Conservation (phyloP, 2,113 vertebrate species). For the Pollimyrus isidori region DNA sequence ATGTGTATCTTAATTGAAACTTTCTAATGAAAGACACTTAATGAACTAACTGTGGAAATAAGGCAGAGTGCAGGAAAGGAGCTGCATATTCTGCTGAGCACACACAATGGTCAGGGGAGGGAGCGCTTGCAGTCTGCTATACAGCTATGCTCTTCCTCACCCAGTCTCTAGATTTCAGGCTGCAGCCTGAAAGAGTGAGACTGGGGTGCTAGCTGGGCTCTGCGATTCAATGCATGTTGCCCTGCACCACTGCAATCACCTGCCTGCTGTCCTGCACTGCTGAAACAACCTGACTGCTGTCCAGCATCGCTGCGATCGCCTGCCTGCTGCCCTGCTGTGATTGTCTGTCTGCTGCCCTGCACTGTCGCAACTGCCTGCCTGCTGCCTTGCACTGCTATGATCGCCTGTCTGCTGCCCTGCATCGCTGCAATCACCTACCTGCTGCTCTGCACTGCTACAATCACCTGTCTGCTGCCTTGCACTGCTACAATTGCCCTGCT, state of each 20-base stretch:
- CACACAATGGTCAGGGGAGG: background rate
- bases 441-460: background rate
- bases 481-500: background rate
- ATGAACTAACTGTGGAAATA: background rate
- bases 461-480: background rate
- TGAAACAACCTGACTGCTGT: no score
- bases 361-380: rapidly evolving
- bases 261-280: background rate
- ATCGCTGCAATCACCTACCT: background rate
- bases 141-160: background rate
- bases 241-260: background rate
- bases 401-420: background rate
- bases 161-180: background rate
- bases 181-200: background rate
- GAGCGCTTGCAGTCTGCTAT: background rate
- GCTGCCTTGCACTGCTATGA: background rate
- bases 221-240: background rate
- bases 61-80: background rate
- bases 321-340: no score
- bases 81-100: background rate
- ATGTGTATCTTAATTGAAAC: background rate
- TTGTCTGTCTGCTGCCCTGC: background rate
- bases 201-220: background rate
- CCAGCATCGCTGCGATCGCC: no score
- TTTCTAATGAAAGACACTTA: background rate